Conservation (phyloP, 2,113 vertebrate genomes). For the Ranitomeya variabilis region DNA sequence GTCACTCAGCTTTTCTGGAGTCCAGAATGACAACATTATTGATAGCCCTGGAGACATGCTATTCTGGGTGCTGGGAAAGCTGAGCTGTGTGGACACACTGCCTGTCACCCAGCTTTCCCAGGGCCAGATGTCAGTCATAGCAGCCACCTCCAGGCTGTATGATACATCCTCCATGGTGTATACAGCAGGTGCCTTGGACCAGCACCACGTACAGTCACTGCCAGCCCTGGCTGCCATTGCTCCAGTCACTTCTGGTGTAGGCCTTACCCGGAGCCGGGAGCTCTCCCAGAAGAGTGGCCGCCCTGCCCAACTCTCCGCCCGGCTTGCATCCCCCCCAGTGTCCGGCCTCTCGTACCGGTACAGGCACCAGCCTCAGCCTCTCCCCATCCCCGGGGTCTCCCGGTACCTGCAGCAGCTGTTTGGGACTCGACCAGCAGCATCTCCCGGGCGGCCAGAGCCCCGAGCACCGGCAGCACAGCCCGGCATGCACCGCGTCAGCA, state of each 20-base stretch:
- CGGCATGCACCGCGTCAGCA: slow-evolving; percentile 45
- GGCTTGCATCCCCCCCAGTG: background rate
- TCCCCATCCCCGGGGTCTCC: background rate
- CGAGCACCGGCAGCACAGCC: slow-evolving; percentile 43
- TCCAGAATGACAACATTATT: background rate
- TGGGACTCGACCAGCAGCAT: slow-evolving; percentile 18
- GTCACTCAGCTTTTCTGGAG: background rate
- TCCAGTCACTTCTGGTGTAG: background rate
- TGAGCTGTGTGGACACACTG: background rate
- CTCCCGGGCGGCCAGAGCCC: slow-evolving; percentile 47
- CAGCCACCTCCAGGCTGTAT: no score
- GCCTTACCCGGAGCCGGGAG: slow-evolving; percentile 33
- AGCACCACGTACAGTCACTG: no score
- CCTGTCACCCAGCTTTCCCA: background rate
- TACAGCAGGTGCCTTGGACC: no score
- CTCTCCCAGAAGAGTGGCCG: background rate
- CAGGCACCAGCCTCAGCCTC: background rate
- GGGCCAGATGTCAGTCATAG: background rate
- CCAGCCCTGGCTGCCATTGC: background rate
- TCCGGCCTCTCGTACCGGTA: background rate
- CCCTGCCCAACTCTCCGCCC: background rate
- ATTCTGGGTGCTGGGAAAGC: background rate
- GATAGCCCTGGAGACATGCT: background rate
- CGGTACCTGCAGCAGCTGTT: slow-evolving; percentile 15
- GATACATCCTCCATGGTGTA: no score